Base-by-base conservation (phyloP, 2,888 invertebrate species). In the Protophormia terraenovae region DNA sequence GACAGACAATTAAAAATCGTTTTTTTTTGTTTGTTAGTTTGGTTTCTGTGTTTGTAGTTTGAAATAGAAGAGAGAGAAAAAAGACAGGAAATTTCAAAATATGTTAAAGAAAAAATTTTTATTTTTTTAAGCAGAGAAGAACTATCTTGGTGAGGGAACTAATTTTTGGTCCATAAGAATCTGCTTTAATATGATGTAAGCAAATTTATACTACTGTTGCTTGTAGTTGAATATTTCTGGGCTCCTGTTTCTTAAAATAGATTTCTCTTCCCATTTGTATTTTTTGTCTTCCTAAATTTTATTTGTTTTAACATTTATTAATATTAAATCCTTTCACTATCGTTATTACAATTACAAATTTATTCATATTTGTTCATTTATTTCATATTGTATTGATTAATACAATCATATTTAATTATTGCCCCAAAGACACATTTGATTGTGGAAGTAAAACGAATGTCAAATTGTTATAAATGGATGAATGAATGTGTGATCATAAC, bases 1-100 rank as follows among this genome's bases (percentile, higher is more conserved):
- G 75, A 69, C 83, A 83, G 77, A 73, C 83, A 78, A 72, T 72
- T 76, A 76, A 82, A 80, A 75, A 64, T 45, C 12, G 47, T 38
- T 69, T 41, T 41, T 32, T 50, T 19, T 58, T 38, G 8, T 29
- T 72, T 3, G 27, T 3, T 14, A 19, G n/a, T n/a, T n/a, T n/a
- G n/a, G n/a, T n/a, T n/a, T n/a, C n/a, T n/a, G n/a, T n/a, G n/a
- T n/a, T n/a, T n/a, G n/a, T n/a, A n/a, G n/a, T n/a, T n/a, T n/a
- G n/a, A n/a, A n/a, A n/a, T n/a, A n/a, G n/a, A n/a, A n/a, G n/a
- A 24, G n/a, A 29, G 8, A 38, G 19, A 12, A 22, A 62, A 75
- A 66, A 16, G 32, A 32, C 55, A 80, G 72, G 72, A 80, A 80
- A 73, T 55, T 55, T 19, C 64, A 58, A 41, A 66, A 55, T 58